A percentile compares a stretch with the other conserved stretches of the same genome.
These are phyloP conservation scores for Drosophila borealis DNA, from an alignment of 2,888 invertebrate genomes.

Conservation along the genomic window DNA sequence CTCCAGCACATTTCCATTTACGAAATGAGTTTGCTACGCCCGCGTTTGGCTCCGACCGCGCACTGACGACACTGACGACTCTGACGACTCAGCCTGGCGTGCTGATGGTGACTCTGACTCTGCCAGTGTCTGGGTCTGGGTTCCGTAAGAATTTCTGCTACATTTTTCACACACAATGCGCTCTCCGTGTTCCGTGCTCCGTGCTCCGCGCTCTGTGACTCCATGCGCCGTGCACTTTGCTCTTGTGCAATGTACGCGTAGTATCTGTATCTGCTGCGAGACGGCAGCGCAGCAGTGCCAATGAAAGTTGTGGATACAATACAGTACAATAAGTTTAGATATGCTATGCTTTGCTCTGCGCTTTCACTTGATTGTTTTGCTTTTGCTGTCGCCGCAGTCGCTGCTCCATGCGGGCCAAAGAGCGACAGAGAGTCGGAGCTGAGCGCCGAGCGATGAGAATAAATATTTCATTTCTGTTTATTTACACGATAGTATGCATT, in stretches of 20 bases:
- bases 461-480: slow-evolving; percentile 65
- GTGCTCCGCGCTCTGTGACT: slow-evolving; percentile 38
- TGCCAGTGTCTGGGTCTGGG: slow-evolving; percentile 61
- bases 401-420: slow-evolving; percentile 60
- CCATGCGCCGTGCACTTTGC: slow-evolving; percentile 76
- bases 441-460: slow-evolving; percentile 39
- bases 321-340: slow-evolving; percentile 51
- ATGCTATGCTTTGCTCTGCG: slow-evolving; percentile 49
- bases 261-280: slow-evolving; percentile 42
- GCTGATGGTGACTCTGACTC: slow-evolving; percentile 55
- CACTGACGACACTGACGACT: slow-evolving; percentile 46
- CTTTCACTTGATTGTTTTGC: slow-evolving; percentile 76
- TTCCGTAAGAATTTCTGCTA: slow-evolving; percentile 66
- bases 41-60: slow-evolving; percentile 47
- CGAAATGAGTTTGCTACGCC: slow-evolving; percentile 63
- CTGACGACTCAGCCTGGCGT: slow-evolving; percentile 43
- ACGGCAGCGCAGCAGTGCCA: slow-evolving; percentile 41
- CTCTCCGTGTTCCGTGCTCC: slow-evolving; percentile 29
- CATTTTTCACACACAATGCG: slow-evolving; percentile 27
- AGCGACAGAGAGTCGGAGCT: slow-evolving; percentile 33
- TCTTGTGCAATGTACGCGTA: slow-evolving; percentile 58
- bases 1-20: slow-evolving; percentile 67
- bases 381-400: slow-evolving; percentile 28
- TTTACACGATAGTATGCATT: slow-evolving; percentile 65
- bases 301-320: slow-evolving; percentile 70